phyloP scores from a whole-genome alignment of 2,888 invertebrate species.

The Eretmocerus hayati region DNA sequence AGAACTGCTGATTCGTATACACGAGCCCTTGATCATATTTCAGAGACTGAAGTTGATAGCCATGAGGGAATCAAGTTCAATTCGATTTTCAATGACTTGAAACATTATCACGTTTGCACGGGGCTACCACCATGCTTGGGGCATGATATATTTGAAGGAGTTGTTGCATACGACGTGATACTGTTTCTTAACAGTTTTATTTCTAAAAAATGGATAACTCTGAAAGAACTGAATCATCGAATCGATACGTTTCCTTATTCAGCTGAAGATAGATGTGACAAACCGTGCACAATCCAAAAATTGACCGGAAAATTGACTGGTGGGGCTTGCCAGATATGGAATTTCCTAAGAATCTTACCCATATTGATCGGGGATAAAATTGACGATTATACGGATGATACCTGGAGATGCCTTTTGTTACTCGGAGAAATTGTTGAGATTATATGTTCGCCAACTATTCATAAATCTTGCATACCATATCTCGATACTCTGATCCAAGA shows the following conservation, averaged over 20 bases:
- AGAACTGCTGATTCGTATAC: slow-evolving; percentile 5
- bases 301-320: slow-evolving; percentile 14
- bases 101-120: slow-evolving; percentile 20
- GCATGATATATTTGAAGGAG: slow-evolving; percentile 22
- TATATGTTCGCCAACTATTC: slow-evolving; percentile 21
- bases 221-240: slow-evolving; percentile 13
- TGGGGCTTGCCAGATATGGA: slow-evolving; percentile 22
- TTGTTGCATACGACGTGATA: slow-evolving; percentile 12
- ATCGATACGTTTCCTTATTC: slow-evolving; percentile 15
- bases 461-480: slow-evolving; percentile 19
- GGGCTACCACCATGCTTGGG: slow-evolving; percentile 24
- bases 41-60: background rate
- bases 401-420: slow-evolving; percentile 20
- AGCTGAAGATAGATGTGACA: slow-evolving; percentile 19
- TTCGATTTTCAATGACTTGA: slow-evolving; percentile 18
- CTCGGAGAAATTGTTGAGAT: slow-evolving; percentile 25
- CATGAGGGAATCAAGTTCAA: slow-evolving; percentile 17
- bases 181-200: slow-evolving; percentile 13
- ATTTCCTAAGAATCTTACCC: slow-evolving; percentile 13
- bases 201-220: slow-evolving; percentile 18
- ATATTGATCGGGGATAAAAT: slow-evolving; percentile 20
- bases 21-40: background rate
- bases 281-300: slow-evolving; percentile 11
- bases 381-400: slow-evolving; percentile 14
- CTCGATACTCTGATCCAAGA: slow-evolving; percentile 15